Conservation (phyloP, 37 sponge, comb jelly and placozoan species). For the Spongia lamella region DNA sequence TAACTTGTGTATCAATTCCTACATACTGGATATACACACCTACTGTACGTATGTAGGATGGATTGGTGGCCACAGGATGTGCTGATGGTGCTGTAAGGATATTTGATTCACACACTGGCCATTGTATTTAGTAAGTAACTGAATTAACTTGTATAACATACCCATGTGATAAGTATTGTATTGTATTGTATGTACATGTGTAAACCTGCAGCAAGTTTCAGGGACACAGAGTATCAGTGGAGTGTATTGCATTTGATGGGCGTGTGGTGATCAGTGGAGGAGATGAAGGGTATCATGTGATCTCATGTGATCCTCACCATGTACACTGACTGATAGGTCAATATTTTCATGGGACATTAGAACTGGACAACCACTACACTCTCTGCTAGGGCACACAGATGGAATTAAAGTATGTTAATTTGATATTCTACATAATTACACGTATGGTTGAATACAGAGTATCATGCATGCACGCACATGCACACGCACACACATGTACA, state of each 20-base stretch:
- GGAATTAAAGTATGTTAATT: slow-evolving; percentile 38
- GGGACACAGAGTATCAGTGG: slow-evolving; percentile 58
- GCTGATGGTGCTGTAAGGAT: slow-evolving; percentile 72
- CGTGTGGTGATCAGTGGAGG: slow-evolving; percentile 37
- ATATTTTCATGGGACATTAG: slow-evolving; percentile 55
- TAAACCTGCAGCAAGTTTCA: slow-evolving; percentile 18
- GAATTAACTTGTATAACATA: too few relatives aligned
- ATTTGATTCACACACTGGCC: slow-evolving; percentile 60
- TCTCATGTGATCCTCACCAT: too few relatives aligned
- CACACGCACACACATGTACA: slow-evolving; percentile 7
- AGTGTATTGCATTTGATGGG: slow-evolving; percentile 41
- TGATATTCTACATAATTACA: neutral
- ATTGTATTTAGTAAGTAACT: slow-evolving; percentile 43
- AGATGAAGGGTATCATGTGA: slow-evolving; percentile 26
- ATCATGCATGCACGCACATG: neutral
- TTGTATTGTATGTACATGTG: neutral
- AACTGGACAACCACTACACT: slow-evolving; percentile 38
- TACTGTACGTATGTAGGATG: slow-evolving; percentile 28
- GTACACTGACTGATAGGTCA: slow-evolving; percentile 3
- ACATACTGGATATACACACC: too few relatives aligned
- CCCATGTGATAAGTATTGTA: too few relatives aligned
- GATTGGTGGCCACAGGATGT: slow-evolving; percentile 65
- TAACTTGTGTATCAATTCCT: too few relatives aligned
- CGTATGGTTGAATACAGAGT: neutral
- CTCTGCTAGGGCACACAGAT: slow-evolving; percentile 56